Evolutionary conservation across 2,113 vertebrate species (phyloP).

Genomic region (Ictalurus punctatus): DNA sequence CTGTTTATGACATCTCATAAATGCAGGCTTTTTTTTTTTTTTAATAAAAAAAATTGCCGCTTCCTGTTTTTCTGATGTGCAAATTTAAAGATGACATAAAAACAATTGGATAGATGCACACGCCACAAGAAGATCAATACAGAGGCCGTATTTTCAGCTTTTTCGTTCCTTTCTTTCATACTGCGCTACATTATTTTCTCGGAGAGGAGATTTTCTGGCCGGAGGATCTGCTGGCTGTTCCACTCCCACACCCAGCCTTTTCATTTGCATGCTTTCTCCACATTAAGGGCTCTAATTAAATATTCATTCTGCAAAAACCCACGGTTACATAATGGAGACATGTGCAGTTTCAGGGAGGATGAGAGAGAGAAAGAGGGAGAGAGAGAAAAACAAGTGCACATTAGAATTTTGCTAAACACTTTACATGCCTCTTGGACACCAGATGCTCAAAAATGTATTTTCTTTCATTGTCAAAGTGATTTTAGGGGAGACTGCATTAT

Average conservation of each 20-base stretch:
- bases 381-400: constrained; percentile 28
- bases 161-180: constrained; percentile 35
- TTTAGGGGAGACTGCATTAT: not conserved
- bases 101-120: not conserved
- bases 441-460: not conserved
- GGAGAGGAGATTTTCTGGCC: constrained; percentile 58
- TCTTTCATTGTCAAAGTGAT: not conserved
- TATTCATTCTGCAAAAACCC: constrained; percentile 73
- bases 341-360: constrained; percentile 50
- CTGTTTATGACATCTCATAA: not conserved
- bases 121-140: not conserved
- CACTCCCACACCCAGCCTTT: constrained; percentile 71
- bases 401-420: constrained; percentile 2
- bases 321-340: constrained; percentile 71
- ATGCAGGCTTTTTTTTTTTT: not conserved
- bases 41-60: not conserved
- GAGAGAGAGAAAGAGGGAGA: constrained; percentile 53
- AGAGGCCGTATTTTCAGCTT: not conserved
- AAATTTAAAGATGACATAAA: not conserved
- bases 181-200: constrained; percentile 56
- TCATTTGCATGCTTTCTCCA: constrained; percentile 71
- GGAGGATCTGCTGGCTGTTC: constrained; percentile 65
- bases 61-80: not conserved
- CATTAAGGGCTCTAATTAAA: constrained; percentile 75
- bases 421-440: constrained; percentile 11